phyloP scores from a whole-genome alignment of 2,113 vertebrate genomes.

The Scopus umbretta region DNA sequence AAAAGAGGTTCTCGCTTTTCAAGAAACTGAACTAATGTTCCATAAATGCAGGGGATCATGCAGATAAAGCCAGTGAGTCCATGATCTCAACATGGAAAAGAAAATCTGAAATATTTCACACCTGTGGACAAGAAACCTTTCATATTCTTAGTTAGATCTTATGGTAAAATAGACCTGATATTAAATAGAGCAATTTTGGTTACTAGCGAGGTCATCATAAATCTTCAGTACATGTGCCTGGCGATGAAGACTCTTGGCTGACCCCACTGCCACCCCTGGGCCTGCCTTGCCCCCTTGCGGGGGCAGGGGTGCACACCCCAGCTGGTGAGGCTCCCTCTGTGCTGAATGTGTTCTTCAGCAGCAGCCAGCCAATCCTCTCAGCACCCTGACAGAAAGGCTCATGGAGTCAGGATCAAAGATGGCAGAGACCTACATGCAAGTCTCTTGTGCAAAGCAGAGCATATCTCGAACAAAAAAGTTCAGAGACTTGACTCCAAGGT shows the following conservation, averaged over 20 bases:
- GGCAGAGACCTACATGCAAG: neutral
- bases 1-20: neutral
- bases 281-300: accelerated
- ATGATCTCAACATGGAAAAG: neutral
- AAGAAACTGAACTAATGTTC: neutral
- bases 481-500: neutral
- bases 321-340: neutral
- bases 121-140: neutral
- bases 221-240: neutral
- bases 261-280: accelerated
- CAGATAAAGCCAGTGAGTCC: neutral
- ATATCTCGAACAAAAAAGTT: neutral
- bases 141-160: neutral
- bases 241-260: neutral
- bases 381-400: neutral
- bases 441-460: neutral
- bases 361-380: accelerated
- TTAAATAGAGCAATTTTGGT: neutral
- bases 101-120: neutral
- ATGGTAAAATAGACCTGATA: neutral
- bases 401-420: neutral
- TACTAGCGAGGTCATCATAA: neutral
- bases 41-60: neutral
- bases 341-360: accelerated
- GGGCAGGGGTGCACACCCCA: accelerated